Base-by-base conservation (phyloP, 2,888 invertebrate species). In the Arctia plantaginis region DNA sequence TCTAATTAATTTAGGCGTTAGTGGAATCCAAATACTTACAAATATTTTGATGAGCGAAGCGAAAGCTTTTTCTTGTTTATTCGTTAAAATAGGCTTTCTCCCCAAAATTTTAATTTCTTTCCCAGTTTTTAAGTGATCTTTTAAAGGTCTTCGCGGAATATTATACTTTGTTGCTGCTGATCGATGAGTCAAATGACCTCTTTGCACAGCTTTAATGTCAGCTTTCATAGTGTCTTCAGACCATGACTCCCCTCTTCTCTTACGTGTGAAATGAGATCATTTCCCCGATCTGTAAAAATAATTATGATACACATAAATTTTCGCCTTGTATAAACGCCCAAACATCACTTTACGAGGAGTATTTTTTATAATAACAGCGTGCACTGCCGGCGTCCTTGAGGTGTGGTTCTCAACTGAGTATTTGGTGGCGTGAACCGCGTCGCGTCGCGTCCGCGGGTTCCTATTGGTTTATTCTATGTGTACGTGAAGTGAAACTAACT, bases 41-140 rank as follows among this genome's bases (percentile, higher is more conserved):
- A 72, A 71, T 59, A 68, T 64, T 27, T 68, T 76, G 51, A 78
- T 76, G 72, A 74, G 72, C 41, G 67, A 47, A 10, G 41, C 67
- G 3, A 75, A 78, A 73, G 71, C 71, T 39, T 71, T 73, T 78
- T 78, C 78, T 62, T 74, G 72, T n/a, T 62, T 65, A 44, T 74
- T 66, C 23, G 75, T 74, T 47, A 77, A 72, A 75, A 79, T 68
- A 65, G 79, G 33, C 67, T 72, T 72, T 69, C 75, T 51, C 51
- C 77, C 77, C 35, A 74, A 69, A 27, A 72, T 64, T 70, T 75
- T 75, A 18, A 51, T 69, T 23, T 66, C 69, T 55, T 66, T 70
- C 66, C 73, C 75, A 51, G 69, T 69, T 71, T 73, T 73, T 75
- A 77, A 66, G 44, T 71, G 68, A 30, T 68, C 73, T 47, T 55